A percentile compares a stretch with the other conserved stretches of the same genome.
These are phyloP conservation scores for Pseudopipra pipra DNA, from an alignment of 2,113 vertebrate genomes.

Conservation along the genomic window DNA sequence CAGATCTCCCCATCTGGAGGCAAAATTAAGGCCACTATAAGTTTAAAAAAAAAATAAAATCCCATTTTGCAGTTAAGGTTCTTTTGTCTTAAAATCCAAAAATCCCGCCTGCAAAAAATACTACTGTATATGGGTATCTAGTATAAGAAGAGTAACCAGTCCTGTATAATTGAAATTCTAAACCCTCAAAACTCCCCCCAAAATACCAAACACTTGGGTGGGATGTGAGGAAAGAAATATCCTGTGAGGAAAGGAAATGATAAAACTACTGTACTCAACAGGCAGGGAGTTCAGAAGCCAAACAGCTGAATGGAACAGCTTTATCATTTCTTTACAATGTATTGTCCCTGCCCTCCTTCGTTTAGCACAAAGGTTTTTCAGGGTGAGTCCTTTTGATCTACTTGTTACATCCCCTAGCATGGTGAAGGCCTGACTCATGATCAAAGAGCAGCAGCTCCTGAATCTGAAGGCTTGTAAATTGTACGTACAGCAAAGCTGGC, in stretches of 20 bases:
- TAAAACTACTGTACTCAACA: neutral
- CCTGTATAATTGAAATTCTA: neutral
- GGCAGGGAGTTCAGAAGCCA: neutral
- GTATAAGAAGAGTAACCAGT: neutral
- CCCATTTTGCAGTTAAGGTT: neutral
- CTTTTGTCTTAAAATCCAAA: neutral
- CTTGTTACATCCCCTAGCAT: neutral
- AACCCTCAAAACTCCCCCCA: neutral
- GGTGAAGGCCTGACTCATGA: neutral
- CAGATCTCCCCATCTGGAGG: constrained; percentile 22
- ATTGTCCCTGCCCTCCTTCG: neutral
- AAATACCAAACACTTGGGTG: neutral
- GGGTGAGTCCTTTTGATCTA: neutral
- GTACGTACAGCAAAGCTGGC: neutral
- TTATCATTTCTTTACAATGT: neutral
- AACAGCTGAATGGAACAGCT: neutral
- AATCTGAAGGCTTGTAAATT: neutral
- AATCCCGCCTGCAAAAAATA: neutral
- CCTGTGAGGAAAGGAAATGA: neutral
- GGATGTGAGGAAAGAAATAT: neutral
- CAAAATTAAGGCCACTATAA: neutral
- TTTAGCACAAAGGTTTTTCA: neutral
- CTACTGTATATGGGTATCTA: neutral
- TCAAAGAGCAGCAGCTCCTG: neutral
- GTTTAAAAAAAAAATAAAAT: accelerated